These are phyloP conservation scores for Zoanthus sansibaricus DNA, from an alignment of 92 coral and sea anemone species.

Conservation along the genomic window DNA sequence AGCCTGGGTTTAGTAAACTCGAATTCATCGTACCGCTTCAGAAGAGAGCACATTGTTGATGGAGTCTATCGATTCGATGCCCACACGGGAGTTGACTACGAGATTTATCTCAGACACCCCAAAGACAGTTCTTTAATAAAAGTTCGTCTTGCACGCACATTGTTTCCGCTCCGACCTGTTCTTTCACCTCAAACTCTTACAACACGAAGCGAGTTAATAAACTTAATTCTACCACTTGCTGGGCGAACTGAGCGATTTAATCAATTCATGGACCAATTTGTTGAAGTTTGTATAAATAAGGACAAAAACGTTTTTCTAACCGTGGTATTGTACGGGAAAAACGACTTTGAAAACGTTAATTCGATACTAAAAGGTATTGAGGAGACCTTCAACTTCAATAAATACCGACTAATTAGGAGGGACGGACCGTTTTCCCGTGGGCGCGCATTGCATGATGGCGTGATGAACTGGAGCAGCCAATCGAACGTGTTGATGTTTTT, in stretches of 20 bases:
- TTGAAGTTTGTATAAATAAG: conserved; percentile 77
- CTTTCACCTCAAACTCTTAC: conserved; percentile 14
- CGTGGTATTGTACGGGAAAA: conserved; percentile 84
- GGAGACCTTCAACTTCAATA: conserved; percentile 67
- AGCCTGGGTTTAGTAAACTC: conserved; percentile 58
- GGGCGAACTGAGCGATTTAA: conserved; percentile 88
- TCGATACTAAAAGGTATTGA: conserved; percentile 72
- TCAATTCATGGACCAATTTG: conserved; percentile 80
- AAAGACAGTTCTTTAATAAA: conserved; percentile 31
- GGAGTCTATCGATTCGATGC: conserved; percentile 84
- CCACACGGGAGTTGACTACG: conserved; percentile 83
- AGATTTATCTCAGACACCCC: conserved; percentile 69
- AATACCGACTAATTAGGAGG: conserved; percentile 80
- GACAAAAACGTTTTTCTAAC: conserved; percentile 86
- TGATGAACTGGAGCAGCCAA: conserved; percentile 75
- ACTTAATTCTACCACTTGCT: conserved; percentile 81
- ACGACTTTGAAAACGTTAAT: conserved; percentile 75
- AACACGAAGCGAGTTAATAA: conserved; percentile 65
- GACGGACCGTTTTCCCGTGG: conserved; percentile 86
- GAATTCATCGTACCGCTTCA: conserved; percentile 64
- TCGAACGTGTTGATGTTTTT: conserved; percentile 83
- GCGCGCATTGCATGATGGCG: conserved; percentile 91
- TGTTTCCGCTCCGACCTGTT: conserved; percentile 53
- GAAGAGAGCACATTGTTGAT: conserved; percentile 67
- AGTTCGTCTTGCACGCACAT: conserved; percentile 61